Conservation (phyloP, 2,888 invertebrate genomes). For the Serripes groenlandicus region DNA sequence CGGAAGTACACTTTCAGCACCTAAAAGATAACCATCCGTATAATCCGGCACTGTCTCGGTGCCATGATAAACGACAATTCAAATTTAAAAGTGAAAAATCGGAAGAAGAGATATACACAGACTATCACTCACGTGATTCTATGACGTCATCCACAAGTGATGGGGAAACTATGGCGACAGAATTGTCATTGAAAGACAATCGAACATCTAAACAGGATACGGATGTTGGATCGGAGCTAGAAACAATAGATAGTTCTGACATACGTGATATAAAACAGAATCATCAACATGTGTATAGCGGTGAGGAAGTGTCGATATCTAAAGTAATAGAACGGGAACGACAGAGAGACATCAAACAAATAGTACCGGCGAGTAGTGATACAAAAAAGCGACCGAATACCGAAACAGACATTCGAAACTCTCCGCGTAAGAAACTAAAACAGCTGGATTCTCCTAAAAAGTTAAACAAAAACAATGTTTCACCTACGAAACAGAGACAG, state of each 20-base stretch:
- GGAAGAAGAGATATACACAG: not conserved
- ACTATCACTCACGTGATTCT: not conserved
- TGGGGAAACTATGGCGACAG: not conserved
- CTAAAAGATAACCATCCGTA: slow-evolving; percentile 90
- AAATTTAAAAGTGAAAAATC: slow-evolving; percentile 73
- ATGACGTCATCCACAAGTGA: not conserved
- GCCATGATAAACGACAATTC: slow-evolving; percentile 99
- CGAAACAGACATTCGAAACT: slow-evolving; percentile 28
- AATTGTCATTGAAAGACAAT: not conserved
- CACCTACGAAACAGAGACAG: slow-evolving; percentile 35
- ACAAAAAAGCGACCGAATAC: slow-evolving; percentile 24
- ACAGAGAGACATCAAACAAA: slow-evolving; percentile 16
- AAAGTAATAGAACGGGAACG: not conserved
- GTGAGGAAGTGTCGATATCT: not conserved
- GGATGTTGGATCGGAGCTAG: not conserved
- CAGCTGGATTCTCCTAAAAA: slow-evolving; percentile 39
- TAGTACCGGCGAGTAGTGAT: slow-evolving; percentile 12
- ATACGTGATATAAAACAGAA: not conserved
- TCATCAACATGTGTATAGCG: not conserved
- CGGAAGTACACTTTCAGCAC: slow-evolving; percentile 98
- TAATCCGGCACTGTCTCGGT: slow-evolving; percentile 97
- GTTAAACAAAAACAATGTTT: not conserved
- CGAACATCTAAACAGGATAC: not conserved
- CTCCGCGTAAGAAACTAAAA: slow-evolving; percentile 47
- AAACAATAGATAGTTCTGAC: slow-evolving; percentile 2